phyloP scores from a whole-genome alignment of 2,797 vertebrate genomes.

The Harpagifer antarcticus region DNA sequence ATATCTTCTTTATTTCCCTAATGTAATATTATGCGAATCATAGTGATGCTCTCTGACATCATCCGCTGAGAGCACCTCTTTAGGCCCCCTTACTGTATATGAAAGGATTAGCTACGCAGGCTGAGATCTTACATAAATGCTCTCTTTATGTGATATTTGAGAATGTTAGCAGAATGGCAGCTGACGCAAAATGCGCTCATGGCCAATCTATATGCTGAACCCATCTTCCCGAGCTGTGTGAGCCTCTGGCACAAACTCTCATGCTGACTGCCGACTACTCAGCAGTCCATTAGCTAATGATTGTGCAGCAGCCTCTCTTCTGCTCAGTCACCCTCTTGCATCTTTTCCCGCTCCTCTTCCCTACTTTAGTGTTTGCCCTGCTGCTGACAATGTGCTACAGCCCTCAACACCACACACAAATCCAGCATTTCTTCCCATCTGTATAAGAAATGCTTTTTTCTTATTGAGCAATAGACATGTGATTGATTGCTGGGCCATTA shows the following conservation, averaged over 20 bases:
- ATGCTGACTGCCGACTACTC: slow-evolving; percentile 62
- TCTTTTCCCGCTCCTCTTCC: slow-evolving; percentile 43
- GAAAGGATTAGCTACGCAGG: slow-evolving; percentile 12
- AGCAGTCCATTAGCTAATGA: slow-evolving; percentile 84
- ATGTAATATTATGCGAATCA: not conserved
- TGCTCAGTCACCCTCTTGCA: slow-evolving; percentile 34
- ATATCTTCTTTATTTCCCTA: not conserved
- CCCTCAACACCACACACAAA: slow-evolving; percentile 23
- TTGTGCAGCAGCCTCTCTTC: slow-evolving; percentile 50
- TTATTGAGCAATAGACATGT: slow-evolving; percentile 13
- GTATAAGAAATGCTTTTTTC: slow-evolving; percentile 19
- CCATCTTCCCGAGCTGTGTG: slow-evolving; percentile 53
- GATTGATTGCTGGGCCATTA: slow-evolving; percentile 47
- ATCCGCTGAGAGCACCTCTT: slow-evolving; percentile 1
- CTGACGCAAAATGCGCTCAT: slow-evolving; percentile 40
- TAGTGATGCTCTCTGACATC: not conserved
- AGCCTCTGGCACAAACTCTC: slow-evolving; percentile 63
- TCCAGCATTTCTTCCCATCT: slow-evolving; percentile 10
- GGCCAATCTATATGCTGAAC: slow-evolving; percentile 51
- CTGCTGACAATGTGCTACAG: slow-evolving; percentile 43
- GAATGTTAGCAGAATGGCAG: slow-evolving; percentile 24
- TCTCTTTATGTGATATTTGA: slow-evolving; percentile 49
- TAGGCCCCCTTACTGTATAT: slow-evolving; percentile 26
- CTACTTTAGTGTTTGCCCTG: slow-evolving; percentile 25
- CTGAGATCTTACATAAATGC: slow-evolving; percentile 5